Conservation (phyloP, 2,113 vertebrate species). For the Syrrhaptes paradoxus region DNA sequence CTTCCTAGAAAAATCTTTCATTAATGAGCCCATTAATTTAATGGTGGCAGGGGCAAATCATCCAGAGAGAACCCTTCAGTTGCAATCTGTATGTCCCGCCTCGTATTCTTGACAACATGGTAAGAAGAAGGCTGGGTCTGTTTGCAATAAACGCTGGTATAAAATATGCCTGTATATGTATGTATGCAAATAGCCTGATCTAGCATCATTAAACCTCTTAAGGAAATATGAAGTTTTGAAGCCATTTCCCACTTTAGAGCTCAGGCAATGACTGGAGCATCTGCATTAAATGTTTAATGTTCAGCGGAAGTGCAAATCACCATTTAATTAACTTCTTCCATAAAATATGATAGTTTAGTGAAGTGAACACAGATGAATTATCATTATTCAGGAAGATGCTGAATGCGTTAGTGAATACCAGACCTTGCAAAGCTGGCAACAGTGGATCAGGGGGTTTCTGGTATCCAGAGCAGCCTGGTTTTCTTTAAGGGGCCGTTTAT, state of each 20-base stretch:
- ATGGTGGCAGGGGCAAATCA: conserved; percentile 61
- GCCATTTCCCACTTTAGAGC: conserved; percentile 58
- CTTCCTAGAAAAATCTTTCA: conserved; percentile 56
- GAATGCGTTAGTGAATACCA: not conserved
- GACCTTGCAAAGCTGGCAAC: not conserved
- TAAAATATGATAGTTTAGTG: conserved; percentile 67
- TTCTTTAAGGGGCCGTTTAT: not conserved
- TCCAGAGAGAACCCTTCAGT: conserved; percentile 49
- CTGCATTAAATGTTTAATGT: conserved; percentile 70
- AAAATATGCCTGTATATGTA: conserved; percentile 55
- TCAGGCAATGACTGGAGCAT: conserved; percentile 63
- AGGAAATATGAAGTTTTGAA: conserved; percentile 69
- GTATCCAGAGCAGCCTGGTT: not conserved
- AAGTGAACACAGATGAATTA: conserved; percentile 65
- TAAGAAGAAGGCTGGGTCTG: conserved; percentile 32
- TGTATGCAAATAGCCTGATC: conserved; percentile 67
- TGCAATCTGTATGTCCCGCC: conserved; percentile 37
- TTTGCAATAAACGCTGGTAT: conserved; percentile 41
- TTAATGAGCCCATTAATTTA: conserved; percentile 63
- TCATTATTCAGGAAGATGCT: conserved; percentile 37
- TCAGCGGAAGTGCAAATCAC: conserved; percentile 67
- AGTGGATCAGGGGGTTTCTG: not conserved
- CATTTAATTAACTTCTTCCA: conserved; percentile 71
- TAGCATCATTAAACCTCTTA: conserved; percentile 67
- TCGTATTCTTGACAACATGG: not conserved